These are phyloP conservation scores for Kryptopterus vitreolus DNA, from an alignment of 2,797 vertebrate genomes.

Conservation along the genomic window DNA sequence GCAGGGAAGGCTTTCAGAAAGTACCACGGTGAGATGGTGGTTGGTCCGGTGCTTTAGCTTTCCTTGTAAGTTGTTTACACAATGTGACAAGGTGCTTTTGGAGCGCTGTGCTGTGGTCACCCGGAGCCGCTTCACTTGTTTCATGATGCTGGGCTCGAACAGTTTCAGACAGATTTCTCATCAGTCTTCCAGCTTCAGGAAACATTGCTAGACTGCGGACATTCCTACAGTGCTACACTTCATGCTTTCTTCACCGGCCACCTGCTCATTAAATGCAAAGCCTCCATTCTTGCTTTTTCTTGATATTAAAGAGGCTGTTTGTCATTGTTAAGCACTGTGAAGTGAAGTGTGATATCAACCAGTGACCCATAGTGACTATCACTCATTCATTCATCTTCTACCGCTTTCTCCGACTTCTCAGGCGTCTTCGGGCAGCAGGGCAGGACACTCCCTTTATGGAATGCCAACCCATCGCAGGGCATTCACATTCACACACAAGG, in stretches of 20 bases:
- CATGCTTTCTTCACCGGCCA: neutral
- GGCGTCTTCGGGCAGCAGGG: too few species aligned
- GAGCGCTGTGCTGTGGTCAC: conserved; percentile 28
- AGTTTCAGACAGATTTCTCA: conserved; percentile 24
- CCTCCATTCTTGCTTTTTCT: conserved; percentile 29
- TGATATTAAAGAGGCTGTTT: conserved; percentile 12
- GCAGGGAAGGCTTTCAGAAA: conserved; percentile 31
- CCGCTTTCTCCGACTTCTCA: too few species aligned
- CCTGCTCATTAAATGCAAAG: conserved; percentile 18
- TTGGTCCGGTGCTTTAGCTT: conserved; percentile 3
- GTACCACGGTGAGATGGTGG: conserved; percentile 7
- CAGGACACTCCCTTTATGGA: too few species aligned
- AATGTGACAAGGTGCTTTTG: conserved; percentile 28
- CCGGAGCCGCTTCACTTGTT: conserved; percentile 11
- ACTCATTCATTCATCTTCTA: too few species aligned
- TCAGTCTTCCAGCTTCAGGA: conserved; percentile 6
- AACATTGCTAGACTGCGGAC: neutral
- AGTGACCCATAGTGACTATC: neutral
- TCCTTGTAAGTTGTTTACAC: conserved; percentile 37
- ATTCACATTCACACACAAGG: too few species aligned
- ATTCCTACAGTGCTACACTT: conserved; percentile 3
- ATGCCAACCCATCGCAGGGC: too few species aligned
- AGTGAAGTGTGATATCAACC: neutral
- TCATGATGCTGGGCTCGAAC: conserved; percentile 1
- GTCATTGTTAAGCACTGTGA: neutral